phyloP scores from a whole-genome alignment of 2,888 invertebrate species.

The Flexamia atlantica region DNA sequence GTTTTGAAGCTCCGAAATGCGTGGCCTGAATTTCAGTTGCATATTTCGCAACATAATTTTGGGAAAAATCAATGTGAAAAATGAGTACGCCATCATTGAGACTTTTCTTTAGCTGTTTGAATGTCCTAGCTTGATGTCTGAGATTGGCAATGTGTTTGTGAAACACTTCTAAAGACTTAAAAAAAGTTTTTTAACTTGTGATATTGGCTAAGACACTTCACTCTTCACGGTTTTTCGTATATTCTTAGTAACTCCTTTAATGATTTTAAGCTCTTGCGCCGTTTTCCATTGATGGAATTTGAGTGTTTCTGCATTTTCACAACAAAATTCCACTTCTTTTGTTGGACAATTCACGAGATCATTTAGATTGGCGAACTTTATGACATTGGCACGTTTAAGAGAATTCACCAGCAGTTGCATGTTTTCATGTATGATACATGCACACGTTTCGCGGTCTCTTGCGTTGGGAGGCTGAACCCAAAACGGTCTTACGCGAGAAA shows the following conservation, averaged over 20 bases:
- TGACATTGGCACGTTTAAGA: not conserved
- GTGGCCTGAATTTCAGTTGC: not conserved
- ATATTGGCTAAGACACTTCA: not conserved
- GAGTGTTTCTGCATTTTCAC: not conserved
- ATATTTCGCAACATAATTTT: conserved; percentile 16
- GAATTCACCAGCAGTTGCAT: not conserved
- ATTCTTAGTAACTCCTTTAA: not conserved
- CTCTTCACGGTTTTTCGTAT: not conserved
- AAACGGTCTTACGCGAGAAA: not conserved
- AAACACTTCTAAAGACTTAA: not conserved
- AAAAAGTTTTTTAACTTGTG: not conserved
- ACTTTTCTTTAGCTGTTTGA: not conserved
- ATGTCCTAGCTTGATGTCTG: not conserved
- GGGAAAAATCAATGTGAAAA: conserved; percentile 26
- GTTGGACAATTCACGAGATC: not conserved
- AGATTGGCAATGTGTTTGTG: not conserved
- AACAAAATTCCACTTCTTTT: not conserved
- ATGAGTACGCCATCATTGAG: not conserved
- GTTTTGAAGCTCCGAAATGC: not conserved
- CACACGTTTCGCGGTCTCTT: conserved; percentile 38
- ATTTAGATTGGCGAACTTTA: not conserved
- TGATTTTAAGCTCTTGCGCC: not conserved
- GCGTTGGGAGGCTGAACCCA: conserved; percentile 20
- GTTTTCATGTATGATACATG: conserved; percentile 2
- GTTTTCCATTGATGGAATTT: conserved; percentile 11